Evolutionary conservation across 2,888 invertebrate species (phyloP).

Genomic region (Lithophane ornitopus): DNA sequence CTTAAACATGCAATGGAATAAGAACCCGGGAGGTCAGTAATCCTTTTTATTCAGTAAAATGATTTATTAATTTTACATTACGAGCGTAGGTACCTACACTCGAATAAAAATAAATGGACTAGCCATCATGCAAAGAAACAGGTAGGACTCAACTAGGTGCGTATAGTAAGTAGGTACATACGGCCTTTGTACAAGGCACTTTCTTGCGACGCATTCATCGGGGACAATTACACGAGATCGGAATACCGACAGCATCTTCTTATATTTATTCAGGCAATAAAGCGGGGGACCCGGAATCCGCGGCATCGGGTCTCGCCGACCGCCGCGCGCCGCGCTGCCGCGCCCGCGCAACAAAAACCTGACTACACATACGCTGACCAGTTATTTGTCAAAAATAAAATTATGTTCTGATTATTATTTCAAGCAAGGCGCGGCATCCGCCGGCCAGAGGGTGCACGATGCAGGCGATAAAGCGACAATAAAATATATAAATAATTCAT

Average conservation of each 20-base stretch:
- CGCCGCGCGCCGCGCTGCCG: constrained; percentile 49
- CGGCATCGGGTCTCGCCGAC: constrained; percentile 65
- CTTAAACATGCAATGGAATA: constrained; percentile 22
- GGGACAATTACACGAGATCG: constrained; percentile 76
- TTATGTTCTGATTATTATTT: constrained; percentile 89
- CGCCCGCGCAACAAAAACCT: constrained; percentile 77
- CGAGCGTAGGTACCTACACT: constrained; percentile 34
- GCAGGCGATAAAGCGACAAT: constrained; percentile 89
- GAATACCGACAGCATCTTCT: constrained; percentile 75
- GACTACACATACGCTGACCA: constrained; percentile 77
- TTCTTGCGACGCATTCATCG: constrained; percentile 68
- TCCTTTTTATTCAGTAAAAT: constrained; percentile 49
- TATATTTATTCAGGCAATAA: constrained; percentile 79
- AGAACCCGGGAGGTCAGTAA: constrained; percentile 43
- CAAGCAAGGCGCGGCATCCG: constrained; percentile 76
- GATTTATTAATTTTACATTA: constrained; percentile 64
- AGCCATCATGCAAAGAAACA: constrained; percentile 51
- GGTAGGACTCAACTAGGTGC: constrained; percentile 41
- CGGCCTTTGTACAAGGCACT: constrained; percentile 64
- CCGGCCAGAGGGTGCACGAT: constrained; percentile 73
- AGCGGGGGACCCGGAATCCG: constrained; percentile 72
- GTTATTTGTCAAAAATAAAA: constrained; percentile 90
- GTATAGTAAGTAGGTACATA: constrained; percentile 30
- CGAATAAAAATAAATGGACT: constrained; percentile 49
- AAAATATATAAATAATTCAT: constrained; percentile 90